Conservation (phyloP, 2,888 invertebrate genomes). For the Tromatobia lineatoria region DNA sequence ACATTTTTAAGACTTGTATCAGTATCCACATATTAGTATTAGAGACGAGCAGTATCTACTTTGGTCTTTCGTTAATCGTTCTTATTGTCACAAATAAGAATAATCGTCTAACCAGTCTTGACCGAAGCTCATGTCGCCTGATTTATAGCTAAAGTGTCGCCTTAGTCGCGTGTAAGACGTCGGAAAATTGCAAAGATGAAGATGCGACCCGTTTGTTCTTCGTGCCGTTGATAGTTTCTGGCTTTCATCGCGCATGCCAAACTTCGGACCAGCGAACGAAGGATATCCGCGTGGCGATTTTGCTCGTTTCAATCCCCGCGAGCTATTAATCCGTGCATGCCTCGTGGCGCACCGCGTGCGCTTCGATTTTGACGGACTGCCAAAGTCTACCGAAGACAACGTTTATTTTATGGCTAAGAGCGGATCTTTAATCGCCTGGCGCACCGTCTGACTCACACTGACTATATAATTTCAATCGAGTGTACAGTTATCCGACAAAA, state of each 20-base stretch:
- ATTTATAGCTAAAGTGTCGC: slow-evolving; percentile 40
- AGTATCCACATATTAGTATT: too few species aligned
- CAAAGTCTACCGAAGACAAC: slow-evolving; percentile 69
- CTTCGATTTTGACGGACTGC: slow-evolving; percentile 70
- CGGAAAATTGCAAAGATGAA: slow-evolving; percentile 32
- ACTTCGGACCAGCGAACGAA: not conserved
- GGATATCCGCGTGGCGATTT: slow-evolving; percentile 12
- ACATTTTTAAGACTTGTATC: too few species aligned
- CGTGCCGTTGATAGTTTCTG: slow-evolving; percentile 13
- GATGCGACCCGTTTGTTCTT: slow-evolving; percentile 32
- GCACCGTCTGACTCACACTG: slow-evolving; percentile 67
- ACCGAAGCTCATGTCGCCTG: slow-evolving; percentile 30
- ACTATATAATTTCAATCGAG: slow-evolving; percentile 23
- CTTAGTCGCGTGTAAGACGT: slow-evolving; percentile 8
- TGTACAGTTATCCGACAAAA: not conserved
- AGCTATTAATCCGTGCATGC: slow-evolving; percentile 15
- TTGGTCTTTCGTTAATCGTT: not conserved
- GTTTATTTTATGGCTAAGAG: slow-evolving; percentile 48
- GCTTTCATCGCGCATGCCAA: slow-evolving; percentile 12
- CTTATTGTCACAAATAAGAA: not conserved
- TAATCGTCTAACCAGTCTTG: slow-evolving; percentile 16
- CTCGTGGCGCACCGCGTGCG: slow-evolving; percentile 54
- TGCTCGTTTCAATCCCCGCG: slow-evolving; percentile 23
- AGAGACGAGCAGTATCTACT: too few species aligned
- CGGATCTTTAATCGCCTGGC: slow-evolving; percentile 58